Base-by-base conservation (phyloP, 1,140 invertebrate genomes). In the Drosophila subobscura region DNA sequence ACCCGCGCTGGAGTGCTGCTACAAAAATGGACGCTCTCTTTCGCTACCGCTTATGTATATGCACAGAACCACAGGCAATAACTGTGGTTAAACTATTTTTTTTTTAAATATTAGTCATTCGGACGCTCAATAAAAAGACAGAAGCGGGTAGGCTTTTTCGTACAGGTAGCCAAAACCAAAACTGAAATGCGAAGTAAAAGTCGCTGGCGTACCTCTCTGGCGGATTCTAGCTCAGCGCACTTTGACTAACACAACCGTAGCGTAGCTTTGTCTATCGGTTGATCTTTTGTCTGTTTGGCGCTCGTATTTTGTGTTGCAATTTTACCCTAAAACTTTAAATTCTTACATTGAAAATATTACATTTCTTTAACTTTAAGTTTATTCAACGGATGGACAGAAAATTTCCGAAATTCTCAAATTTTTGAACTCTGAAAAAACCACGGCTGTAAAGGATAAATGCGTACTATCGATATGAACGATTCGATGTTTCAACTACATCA, bases 121-220 rank as follows among this genome's bases (percentile, higher is more conserved):
- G 33, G 33, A 61, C 63, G 37, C 64, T 51, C 65, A 75, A 52
- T 72, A 46, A 33, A 46, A 50, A 54, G 41, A n/a, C 59, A 45
- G 23, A 54, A 55, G 50, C 57, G 54, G 84, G 84, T 77, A 20
- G 16, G 16, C 16, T 88, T 83, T 75, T 89, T 75, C 83, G 83
- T 78, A 67, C 83, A 89, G 84, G 78, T 86, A 86, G 79, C 74
- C 71, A 66, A 88, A 80, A 81, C 57, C 64, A 59, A 86, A 80
- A 86, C 81, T 78, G 73, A 81, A 77, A 86, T 75, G 83, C 83
- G 83, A 78, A 84, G 88, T 81, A 78, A 86, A 85, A 76, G 70
- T 64, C 46, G 47, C 78, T 78, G 81, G 74, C 75, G 75, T 88
- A 83, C 72, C 68, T 86, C 72, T 74, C 55, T 73, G 64, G 59